Base-by-base conservation (phyloP, 2,113 vertebrate species). In the Phaethornis superciliosus region DNA sequence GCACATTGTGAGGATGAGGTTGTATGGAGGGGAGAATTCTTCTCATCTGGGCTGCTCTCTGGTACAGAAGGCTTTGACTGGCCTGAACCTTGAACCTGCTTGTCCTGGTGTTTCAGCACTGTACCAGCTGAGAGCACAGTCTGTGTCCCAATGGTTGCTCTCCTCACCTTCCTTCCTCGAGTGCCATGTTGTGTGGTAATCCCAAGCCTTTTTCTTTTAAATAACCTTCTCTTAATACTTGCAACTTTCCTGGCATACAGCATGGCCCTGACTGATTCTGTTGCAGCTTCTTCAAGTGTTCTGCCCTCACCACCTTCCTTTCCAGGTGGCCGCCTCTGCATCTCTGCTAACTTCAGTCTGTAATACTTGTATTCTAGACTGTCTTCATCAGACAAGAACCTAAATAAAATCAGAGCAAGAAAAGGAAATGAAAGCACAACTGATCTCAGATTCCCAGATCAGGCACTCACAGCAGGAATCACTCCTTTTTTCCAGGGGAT, bases 341-440 rank as follows among this genome's bases (percentile, higher is more conserved):
- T 58, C 83, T 98, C 97, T 0, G 96, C 79, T 35, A 98, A 60
- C 94, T 97, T 98, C 89, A 98, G 96, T 27, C 95, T 96, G 70
- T 98, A 98, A 37, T 98, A 98, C 47, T 98, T 98, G 95, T 98
- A 97, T 49, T 98, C 98, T 26, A 98, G 96, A 54, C 98, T 98
- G 8, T 96, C 96, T 62, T 98, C 95, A 6, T 98, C 98, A 4
- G 95, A 95, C 60, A 98, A 88, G 84, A 98, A 98, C 98, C 98
- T 98, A 62, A 6, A n/a, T 8, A 26, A 63, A 69, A 49, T 23
- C 12, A 71, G 4, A 79, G 1, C 23, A 56, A 85, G 2, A 7
- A 32, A 40, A 42, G 7, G 8, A 75, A 44, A 42, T 10, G 8
- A 75, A 92, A 87, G 37, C n/a, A 85, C 63, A 67, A 52, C 28